These are phyloP conservation scores for Platichthys flesus DNA, from an alignment of 2,113 vertebrate genomes.

Conservation along the genomic window DNA sequence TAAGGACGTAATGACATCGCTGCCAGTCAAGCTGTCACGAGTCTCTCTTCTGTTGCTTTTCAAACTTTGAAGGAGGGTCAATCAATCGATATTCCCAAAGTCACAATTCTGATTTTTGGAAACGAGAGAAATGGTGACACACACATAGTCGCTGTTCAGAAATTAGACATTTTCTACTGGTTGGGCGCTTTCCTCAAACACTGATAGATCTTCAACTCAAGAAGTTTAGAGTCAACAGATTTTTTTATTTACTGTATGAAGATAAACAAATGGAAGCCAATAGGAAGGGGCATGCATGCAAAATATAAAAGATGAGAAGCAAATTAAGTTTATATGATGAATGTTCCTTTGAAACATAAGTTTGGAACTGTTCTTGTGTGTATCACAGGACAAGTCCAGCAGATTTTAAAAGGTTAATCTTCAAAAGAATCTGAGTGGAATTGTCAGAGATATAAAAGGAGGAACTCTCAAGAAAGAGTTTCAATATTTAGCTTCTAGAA, in stretches of 20 bases:
- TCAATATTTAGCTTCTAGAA: too few species aligned
- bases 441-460: too few species aligned
- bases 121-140: not conserved
- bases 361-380: too few species aligned
- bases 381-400: too few species aligned
- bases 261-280: conserved; percentile 17
- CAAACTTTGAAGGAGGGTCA: conserved; percentile 15
- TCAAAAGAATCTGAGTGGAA: too few species aligned
- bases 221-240: not conserved
- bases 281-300: too few species aligned
- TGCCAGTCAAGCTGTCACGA: conserved; percentile 57
- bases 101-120: not conserved
- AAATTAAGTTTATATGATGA: too few species aligned
- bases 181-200: not conserved
- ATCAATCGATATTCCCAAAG: conserved; percentile 6
- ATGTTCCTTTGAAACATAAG: too few species aligned
- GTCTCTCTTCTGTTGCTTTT: conserved; percentile 21
- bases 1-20: conserved; percentile 59
- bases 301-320: not conserved
- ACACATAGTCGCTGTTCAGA: not conserved
- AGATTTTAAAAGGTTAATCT: too few species aligned
- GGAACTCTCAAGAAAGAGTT: too few species aligned
- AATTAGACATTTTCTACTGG: not conserved
- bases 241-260: not conserved
- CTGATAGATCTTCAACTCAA: too few species aligned